Evolutionary conservation across 2,888 invertebrate species (phyloP).

Genomic region (Trilocha varians): DNA sequence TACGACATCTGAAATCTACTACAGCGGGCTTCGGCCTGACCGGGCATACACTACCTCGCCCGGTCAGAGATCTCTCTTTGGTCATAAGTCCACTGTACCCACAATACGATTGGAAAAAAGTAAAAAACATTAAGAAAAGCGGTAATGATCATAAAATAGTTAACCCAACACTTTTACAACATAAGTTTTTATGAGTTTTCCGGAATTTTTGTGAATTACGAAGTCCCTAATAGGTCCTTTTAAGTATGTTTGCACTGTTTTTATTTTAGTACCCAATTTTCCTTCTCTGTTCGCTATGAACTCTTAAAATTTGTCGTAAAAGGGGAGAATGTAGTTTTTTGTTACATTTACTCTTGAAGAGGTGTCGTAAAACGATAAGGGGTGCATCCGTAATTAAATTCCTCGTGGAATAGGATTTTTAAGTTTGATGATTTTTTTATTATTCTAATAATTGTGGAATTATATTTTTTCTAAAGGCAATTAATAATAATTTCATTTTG

Average conservation of each 20-base stretch:
- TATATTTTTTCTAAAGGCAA: no score
- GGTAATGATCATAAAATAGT: constrained; percentile 18
- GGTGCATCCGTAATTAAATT: constrained; percentile 46
- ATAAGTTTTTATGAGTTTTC: constrained; percentile 26
- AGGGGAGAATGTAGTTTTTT: constrained; percentile 25
- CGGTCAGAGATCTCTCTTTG: no score
- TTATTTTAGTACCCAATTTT: constrained; percentile 21
- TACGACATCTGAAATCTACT: no score
- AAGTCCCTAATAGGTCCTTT: constrained; percentile 23
- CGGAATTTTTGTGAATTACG: constrained; percentile 26
- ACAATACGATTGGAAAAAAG: not conserved
- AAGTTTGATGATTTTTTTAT: no score
- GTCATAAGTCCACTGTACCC: no score
- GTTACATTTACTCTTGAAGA: constrained; percentile 24
- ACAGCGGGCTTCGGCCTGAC: no score
- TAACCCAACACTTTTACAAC: constrained; percentile 22
- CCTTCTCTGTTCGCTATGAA: constrained; percentile 14
- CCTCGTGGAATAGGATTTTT: no score
- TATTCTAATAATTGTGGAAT: no score
- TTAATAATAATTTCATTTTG: no score
- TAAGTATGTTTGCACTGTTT: constrained; percentile 20
- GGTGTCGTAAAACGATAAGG: constrained; percentile 39
- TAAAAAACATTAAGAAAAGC: constrained; percentile 20
- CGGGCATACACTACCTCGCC: no score
- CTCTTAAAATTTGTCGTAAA: constrained; percentile 23